Evolutionary conservation across 2,113 vertebrate genomes (phyloP).

Genomic region (Malurus alboscapulatus): DNA sequence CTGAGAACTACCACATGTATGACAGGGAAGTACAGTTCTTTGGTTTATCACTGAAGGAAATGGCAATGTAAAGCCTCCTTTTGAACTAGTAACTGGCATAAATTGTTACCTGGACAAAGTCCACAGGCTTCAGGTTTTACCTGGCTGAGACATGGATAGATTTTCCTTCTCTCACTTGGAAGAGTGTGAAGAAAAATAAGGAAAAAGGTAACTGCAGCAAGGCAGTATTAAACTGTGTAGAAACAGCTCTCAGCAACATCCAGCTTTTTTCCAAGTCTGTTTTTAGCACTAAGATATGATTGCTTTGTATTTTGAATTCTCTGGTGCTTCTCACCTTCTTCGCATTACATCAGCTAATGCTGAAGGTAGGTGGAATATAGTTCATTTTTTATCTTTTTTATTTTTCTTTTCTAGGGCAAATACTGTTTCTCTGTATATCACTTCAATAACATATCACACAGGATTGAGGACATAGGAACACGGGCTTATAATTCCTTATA

Average conservation of each 20-base stretch:
- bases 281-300: neutral
- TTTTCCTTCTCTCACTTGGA: neutral
- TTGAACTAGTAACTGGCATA: neutral
- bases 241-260: neutral
- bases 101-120: neutral
- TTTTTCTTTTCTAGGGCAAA: neutral
- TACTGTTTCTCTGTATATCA: neutral
- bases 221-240: neutral
- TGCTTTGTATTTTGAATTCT: neutral
- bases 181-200: neutral
- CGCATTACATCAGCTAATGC: neutral
- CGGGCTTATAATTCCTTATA: neutral
- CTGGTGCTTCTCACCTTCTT: neutral
- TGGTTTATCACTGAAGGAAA: neutral
- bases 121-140: neutral
- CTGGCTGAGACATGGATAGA: neutral
- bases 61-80: neutral
- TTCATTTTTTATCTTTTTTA: neutral
- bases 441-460: neutral
- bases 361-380: neutral
- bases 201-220: neutral
- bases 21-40: neutral
- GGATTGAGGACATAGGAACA: neutral
- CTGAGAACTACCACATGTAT: rapidly evolving
- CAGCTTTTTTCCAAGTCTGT: neutral